phyloP scores from a whole-genome alignment of 2,797 vertebrate species.

The Hydrolagus colliei region DNA sequence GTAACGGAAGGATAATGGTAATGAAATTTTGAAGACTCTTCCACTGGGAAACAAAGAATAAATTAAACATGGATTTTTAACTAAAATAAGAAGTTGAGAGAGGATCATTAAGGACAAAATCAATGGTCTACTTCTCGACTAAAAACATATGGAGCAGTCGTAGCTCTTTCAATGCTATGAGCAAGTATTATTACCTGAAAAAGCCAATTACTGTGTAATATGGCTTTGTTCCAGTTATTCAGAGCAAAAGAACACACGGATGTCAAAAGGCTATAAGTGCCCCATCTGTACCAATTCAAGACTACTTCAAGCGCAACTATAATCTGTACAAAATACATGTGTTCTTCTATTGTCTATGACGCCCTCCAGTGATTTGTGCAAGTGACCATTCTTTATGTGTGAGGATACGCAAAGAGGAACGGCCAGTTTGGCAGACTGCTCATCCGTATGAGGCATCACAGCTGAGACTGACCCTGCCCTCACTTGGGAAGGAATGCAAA shows the following conservation, averaged over 20 bases:
- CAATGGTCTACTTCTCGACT: neutral
- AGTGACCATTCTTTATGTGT: no score
- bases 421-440: no score
- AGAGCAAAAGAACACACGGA: neutral
- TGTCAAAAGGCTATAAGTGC: neutral
- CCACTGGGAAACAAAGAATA: constrained; percentile 22
- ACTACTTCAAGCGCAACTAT: neutral
- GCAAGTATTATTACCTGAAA: neutral
- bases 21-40: constrained; percentile 12
- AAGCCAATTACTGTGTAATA: neutral
- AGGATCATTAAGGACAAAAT: constrained; percentile 16
- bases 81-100: neutral
- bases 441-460: no score
- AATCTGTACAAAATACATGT: neutral
- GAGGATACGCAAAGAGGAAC: no score
- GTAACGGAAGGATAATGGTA: neutral
- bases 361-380: no score
- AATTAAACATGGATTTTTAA: constrained; percentile 21
- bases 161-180: constrained; percentile 7
- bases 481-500: no score
- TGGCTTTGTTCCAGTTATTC: neutral
- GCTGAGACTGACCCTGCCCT: no score
- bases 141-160: neutral
- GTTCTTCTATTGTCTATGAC: neutral
- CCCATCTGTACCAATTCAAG: neutral